Evolutionary conservation across 2,113 vertebrate genomes (phyloP).

Genomic region (Galbula dea): DNA sequence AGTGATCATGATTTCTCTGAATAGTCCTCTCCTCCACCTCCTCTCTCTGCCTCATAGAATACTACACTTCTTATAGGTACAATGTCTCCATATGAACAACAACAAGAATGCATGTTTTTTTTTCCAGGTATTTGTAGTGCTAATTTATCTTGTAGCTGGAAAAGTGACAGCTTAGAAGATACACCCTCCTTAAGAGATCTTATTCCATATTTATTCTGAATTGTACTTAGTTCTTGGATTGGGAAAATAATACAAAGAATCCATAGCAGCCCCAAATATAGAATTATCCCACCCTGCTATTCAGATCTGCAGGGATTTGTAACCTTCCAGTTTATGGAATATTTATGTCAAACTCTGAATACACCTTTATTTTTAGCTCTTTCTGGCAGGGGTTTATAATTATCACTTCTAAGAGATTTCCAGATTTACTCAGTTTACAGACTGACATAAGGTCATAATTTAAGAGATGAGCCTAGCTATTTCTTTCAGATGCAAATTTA

Average conservation of each 20-base stretch:
- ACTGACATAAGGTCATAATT: neutral
- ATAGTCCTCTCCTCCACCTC: neutral
- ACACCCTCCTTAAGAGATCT: neutral
- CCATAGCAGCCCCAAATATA: neutral
- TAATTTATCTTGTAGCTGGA: neutral
- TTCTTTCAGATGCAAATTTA: neutral
- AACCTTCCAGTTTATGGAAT: neutral
- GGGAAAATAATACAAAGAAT: neutral
- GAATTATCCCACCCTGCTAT: neutral
- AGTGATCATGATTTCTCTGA: neutral
- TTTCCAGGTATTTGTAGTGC: neutral
- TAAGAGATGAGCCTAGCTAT: neutral
- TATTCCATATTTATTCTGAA: neutral
- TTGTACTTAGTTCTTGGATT: neutral
- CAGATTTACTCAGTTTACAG: neutral
- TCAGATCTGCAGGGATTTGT: neutral
- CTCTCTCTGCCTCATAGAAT: neutral
- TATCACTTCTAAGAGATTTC: neutral
- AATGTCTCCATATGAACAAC: neutral
- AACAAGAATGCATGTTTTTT: neutral
- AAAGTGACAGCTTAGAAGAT: neutral
- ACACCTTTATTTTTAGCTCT: neutral
- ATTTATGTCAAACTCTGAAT: neutral
- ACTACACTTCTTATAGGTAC: neutral
- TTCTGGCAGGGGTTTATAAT: neutral